Percentiles rank a stretch among this genome's conserved stretches.
Conservation (phyloP, 2,888 invertebrate species). For the Pristionchus japonicus region DNA sequence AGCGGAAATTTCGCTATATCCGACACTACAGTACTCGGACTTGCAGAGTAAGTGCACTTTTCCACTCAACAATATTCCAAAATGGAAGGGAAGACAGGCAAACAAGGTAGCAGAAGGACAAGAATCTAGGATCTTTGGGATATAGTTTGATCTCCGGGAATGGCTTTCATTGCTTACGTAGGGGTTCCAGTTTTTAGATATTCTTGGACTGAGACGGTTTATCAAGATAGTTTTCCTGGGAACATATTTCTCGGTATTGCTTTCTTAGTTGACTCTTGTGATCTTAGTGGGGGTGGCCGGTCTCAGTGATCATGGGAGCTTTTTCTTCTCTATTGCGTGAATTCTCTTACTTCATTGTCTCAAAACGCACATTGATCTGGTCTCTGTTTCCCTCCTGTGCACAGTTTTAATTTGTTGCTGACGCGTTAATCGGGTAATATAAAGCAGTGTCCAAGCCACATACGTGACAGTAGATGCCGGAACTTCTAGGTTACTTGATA, state of each 20-base stretch:
- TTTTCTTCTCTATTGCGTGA: not conserved
- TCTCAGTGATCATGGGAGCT: not conserved
- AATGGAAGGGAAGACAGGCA: not conserved
- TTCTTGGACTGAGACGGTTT: not conserved
- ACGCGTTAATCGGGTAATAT: not conserved
- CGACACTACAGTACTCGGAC: constrained; percentile 57
- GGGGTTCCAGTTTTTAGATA: not conserved
- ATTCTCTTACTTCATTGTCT: not conserved
- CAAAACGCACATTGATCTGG: not conserved
- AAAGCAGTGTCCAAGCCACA: not conserved
- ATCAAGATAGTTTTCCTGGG: not conserved
- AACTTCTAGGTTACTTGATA: too few species aligned
- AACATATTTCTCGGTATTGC: not conserved
- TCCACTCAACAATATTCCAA: not conserved
- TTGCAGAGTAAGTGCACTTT: constrained; percentile 52
- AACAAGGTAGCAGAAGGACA: not conserved
- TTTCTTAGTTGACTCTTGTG: not conserved
- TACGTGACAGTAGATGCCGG: not conserved
- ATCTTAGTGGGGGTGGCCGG: not conserved
- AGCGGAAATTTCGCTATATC: constrained; percentile 59
- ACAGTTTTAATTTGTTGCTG: not conserved
- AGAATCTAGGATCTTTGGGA: too few species aligned
- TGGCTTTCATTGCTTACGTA: not conserved
- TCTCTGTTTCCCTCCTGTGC: not conserved
- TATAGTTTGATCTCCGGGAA: not conserved